Evolutionary conservation across 2,888 invertebrate genomes (phyloP).

Genomic region (Epistrophella euchroma): DNA sequence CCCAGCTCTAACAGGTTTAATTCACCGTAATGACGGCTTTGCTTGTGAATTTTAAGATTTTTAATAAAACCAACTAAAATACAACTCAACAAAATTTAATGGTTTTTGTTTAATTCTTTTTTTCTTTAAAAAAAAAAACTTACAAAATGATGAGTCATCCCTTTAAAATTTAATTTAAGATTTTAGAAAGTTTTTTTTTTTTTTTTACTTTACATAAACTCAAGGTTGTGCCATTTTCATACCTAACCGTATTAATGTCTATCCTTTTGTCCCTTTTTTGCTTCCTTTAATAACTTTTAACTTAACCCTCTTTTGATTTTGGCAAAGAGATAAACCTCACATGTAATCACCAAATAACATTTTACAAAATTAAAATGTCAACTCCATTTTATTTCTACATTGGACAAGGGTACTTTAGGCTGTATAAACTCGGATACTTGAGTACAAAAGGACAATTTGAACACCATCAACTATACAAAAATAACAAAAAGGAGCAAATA

Average conservation of each 20-base stretch:
- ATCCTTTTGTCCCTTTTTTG: constrained; percentile 20
- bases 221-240: neutral
- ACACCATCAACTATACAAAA: neutral
- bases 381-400: constrained; percentile 40
- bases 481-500: neutral
- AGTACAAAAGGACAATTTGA: constrained; percentile 4
- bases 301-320: constrained; percentile 59
- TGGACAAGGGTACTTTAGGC: neutral
- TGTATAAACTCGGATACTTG: neutral
- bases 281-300: constrained; percentile 42
- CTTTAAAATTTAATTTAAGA: too few species aligned
- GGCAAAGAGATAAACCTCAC: constrained; percentile 49
- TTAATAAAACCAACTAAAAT: too few species aligned
- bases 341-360: constrained; percentile 54
- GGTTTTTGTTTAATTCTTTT: too few species aligned
- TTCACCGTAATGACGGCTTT: too few species aligned
- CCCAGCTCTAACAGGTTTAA: too few species aligned
- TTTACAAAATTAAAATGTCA: constrained; percentile 59
- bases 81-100: too few species aligned
- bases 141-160: too few species aligned
- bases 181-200: too few species aligned
- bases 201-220: too few species aligned
- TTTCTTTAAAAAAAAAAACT: too few species aligned
- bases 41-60: too few species aligned
- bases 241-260: neutral